These are phyloP conservation scores for Drosophila kohkoa DNA, from an alignment of 1,140 invertebrate genomes.

Conservation along the genomic window DNA sequence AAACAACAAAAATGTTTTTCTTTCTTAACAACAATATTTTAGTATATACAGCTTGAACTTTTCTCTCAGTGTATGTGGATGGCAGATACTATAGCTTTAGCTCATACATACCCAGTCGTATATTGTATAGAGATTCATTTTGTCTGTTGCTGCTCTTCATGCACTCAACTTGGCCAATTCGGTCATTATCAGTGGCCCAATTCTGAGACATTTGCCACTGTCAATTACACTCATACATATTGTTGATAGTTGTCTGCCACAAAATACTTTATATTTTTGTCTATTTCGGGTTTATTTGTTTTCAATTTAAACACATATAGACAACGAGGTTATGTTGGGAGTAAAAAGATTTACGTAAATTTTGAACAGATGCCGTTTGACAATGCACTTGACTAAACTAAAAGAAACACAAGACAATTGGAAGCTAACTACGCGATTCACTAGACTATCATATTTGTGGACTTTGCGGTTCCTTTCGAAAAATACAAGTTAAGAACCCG, in stretches of 20 bases:
- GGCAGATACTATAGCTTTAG: background rate
- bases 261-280: constrained; percentile 19
- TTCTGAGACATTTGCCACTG: constrained; percentile 62
- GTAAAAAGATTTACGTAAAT: constrained; percentile 70
- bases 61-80: background rate
- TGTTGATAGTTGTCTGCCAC: constrained; percentile 17
- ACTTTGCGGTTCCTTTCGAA: constrained; percentile 28
- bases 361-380: constrained; percentile 30
- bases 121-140: constrained; percentile 80
- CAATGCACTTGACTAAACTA: constrained; percentile 42
- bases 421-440: constrained; percentile 37
- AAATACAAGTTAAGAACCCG: constrained; percentile 27
- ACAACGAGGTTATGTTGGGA: constrained; percentile 69
- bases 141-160: constrained; percentile 17
- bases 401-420: constrained; percentile 46
- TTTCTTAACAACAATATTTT: no score
- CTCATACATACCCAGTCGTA: constrained; percentile 80
- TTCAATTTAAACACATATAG: constrained; percentile 37
- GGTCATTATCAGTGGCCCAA: constrained; percentile 46
- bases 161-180: constrained; percentile 39
- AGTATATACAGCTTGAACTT: no score
- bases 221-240: constrained; percentile 52
- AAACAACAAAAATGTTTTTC: no score
- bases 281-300: constrained; percentile 42
- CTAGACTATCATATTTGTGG: constrained; percentile 46